A percentile compares a stretch with the other conserved stretches of the same genome.
phyloP scores from a whole-genome alignment of 2,888 invertebrate species.

The Caenorhabditis sulstoni region DNA sequence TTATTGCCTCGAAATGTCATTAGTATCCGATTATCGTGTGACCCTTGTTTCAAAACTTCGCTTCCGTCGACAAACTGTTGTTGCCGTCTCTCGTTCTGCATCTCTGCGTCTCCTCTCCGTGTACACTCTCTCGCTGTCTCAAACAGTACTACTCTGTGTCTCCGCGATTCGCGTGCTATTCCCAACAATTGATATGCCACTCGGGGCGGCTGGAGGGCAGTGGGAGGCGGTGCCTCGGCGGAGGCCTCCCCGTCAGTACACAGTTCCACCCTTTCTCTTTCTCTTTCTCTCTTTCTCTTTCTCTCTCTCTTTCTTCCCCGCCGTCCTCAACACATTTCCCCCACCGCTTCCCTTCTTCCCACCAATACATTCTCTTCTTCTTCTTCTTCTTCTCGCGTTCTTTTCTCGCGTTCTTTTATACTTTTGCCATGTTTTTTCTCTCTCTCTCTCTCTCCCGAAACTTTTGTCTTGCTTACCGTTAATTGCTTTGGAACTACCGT shows the following conservation, averaged over 20 bases:
- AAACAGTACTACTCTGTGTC: background rate
- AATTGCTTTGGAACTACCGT: slow-evolving; percentile 33
- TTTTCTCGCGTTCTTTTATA: background rate
- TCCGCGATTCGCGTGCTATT: background rate
- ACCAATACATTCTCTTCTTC: slow-evolving; percentile 1
- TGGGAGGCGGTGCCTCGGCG: background rate
- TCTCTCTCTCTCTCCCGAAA: too few species aligned
- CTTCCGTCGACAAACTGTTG: too few species aligned
- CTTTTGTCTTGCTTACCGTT: slow-evolving; percentile 18
- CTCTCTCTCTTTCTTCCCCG: slow-evolving; percentile 7
- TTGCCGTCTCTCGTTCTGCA: too few species aligned
- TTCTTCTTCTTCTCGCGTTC: slow-evolving; percentile 3
- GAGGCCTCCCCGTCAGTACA: background rate
- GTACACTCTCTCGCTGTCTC: background rate
- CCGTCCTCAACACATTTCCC: slow-evolving; percentile 2
- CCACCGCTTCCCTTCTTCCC: background rate
- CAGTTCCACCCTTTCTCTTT: slow-evolving; percentile 3
- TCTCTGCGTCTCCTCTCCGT: background rate
- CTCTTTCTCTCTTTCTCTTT: slow-evolving; percentile 20
- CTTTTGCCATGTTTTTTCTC: background rate
- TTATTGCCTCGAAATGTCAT: too few species aligned
- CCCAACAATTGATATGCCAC: too few species aligned
- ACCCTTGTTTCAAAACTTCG: too few species aligned
- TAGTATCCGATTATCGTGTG: too few species aligned
- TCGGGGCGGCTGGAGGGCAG: background rate